These are phyloP conservation scores for Hoplodrina ambigua DNA, from an alignment of 2,888 invertebrate genomes.

Conservation along the genomic window DNA sequence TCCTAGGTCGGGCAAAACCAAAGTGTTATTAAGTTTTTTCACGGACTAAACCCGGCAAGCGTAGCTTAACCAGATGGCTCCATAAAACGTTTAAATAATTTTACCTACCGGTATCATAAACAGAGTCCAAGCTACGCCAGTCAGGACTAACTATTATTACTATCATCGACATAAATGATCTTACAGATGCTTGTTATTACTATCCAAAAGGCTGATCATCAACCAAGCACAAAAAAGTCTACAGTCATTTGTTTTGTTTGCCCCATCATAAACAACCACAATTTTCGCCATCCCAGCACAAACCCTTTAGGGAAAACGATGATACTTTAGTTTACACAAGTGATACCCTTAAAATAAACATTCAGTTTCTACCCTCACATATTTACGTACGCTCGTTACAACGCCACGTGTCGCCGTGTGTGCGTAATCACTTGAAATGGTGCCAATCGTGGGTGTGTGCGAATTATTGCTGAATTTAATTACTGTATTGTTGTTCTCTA, in stretches of 20 bases:
- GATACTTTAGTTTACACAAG: slow-evolving; percentile 58
- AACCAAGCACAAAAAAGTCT: neutral
- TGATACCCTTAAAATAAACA: slow-evolving; percentile 56
- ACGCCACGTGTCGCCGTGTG: slow-evolving; percentile 45
- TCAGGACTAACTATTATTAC: too few species aligned
- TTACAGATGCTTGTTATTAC: too few species aligned
- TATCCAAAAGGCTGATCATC: too few species aligned
- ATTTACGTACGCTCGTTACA: slow-evolving; percentile 40
- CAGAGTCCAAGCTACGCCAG: too few species aligned
- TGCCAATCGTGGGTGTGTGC: slow-evolving; percentile 34
- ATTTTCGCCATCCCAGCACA: slow-evolving; percentile 29
- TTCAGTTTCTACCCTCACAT: slow-evolving; percentile 40
- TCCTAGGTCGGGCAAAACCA: neutral
- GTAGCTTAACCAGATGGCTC: too few species aligned
- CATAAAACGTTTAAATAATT: too few species aligned
- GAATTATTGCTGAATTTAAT: slow-evolving; percentile 56
- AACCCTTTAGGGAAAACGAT: slow-evolving; percentile 40
- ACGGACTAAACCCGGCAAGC: too few species aligned
- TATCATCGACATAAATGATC: too few species aligned
- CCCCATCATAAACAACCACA: slow-evolving; percentile 38
- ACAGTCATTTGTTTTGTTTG: slow-evolving; percentile 24
- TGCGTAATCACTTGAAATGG: slow-evolving; percentile 51
- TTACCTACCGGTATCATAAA: too few species aligned
- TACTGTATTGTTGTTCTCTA: slow-evolving; percentile 28
- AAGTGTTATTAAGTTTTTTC: neutral